Percentiles rank a stretch among this genome's conserved stretches.
phyloP scores from a whole-genome alignment of 2,888 invertebrate species.

The Buathra laborator region DNA sequence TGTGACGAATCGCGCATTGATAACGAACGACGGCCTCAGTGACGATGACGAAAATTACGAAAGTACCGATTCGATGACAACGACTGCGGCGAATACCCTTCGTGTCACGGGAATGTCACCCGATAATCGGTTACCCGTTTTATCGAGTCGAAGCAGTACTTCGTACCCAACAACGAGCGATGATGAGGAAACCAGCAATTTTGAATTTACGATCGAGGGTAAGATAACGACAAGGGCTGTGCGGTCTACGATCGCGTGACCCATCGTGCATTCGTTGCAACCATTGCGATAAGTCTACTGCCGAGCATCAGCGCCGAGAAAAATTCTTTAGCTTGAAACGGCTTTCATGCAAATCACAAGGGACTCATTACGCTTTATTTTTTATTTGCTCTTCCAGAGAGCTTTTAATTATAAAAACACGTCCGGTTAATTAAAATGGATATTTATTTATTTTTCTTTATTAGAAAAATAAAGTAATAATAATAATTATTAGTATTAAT shows the following conservation, averaged over 20 bases:
- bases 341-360: neutral
- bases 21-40: neutral
- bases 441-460: too few relatives aligned
- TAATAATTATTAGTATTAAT: too few relatives aligned
- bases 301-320: too few relatives aligned
- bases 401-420: neutral
- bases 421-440: neutral
- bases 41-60: neutral
- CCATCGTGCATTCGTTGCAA: neutral
- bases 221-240: neutral
- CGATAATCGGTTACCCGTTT: neutral
- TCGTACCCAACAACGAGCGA: neutral
- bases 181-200: neutral
- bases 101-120: neutral
- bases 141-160: neutral
- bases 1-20: neutral
- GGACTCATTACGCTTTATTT: neutral
- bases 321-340: neutral
- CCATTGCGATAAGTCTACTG: neutral
- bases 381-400: neutral
- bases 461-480: too few relatives aligned
- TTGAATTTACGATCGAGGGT: conserved; percentile 15
- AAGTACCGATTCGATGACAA: neutral
- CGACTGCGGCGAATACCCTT: neutral
- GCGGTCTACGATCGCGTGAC: conserved; percentile 2